Percentiles rank a stretch among this genome's conserved stretches.
Evolutionary conservation across 2,797 vertebrate species (phyloP).

Genomic region (Distichodus sexfasciatus): DNA sequence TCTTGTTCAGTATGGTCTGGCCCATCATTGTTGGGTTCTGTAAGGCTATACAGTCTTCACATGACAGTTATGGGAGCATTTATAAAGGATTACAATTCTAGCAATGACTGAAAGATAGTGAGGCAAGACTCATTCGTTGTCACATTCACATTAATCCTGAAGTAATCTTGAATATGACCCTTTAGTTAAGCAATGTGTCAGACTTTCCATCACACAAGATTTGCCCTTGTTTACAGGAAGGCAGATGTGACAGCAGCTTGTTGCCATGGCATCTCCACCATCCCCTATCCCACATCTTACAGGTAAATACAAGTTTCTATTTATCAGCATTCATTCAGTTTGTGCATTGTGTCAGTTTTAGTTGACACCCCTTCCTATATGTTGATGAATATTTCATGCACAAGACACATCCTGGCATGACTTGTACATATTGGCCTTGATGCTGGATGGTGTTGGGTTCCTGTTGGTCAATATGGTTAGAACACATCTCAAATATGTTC

Average conservation of each 20-base stretch:
- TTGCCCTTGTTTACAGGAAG: conserved; percentile 47
- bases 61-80: not conserved
- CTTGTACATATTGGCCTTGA: too few species aligned
- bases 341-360: too few species aligned
- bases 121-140: too few species aligned
- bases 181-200: conserved; percentile 9
- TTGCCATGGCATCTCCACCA: conserved; percentile 53
- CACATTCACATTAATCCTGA: not conserved
- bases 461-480: too few species aligned
- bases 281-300: conserved; percentile 36
- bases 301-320: conserved; percentile 41
- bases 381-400: too few species aligned
- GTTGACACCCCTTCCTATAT: too few species aligned
- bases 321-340: not conserved
- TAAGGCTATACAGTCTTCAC: not conserved
- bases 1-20: not conserved
- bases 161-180: conserved; percentile 5
- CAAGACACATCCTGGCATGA: too few species aligned
- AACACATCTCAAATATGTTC: too few species aligned
- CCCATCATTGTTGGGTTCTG: not conserved
- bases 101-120: too few species aligned
- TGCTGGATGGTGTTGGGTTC: too few species aligned
- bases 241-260: conserved; percentile 50
- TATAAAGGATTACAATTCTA: too few species aligned
- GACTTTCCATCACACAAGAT: not conserved